Percentiles rank a stretch among this genome's conserved stretches.
Evolutionary conservation across 1,140 invertebrate species (phyloP).

Genomic region (Drosophila tristis): DNA sequence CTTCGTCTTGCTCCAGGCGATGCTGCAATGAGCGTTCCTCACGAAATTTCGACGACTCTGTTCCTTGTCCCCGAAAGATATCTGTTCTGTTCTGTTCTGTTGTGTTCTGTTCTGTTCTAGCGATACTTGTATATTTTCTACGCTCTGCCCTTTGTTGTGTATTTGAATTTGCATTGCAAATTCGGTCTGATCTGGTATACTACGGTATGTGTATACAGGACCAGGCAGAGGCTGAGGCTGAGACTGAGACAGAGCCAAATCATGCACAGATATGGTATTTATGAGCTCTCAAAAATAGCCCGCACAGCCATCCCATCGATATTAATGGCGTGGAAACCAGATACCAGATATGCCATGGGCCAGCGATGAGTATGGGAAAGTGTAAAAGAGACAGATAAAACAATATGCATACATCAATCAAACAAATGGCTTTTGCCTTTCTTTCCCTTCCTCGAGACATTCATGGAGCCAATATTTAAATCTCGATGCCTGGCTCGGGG

Average conservation of each 20-base stretch:
- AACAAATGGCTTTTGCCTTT: conserved; percentile 48
- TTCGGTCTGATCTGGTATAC: conserved; percentile 20
- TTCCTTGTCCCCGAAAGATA: too few species aligned
- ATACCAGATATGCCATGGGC: conserved; percentile 48
- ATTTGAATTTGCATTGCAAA: conserved; percentile 62
- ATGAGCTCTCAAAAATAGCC: conserved; percentile 61
- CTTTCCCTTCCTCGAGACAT: conserved; percentile 9
- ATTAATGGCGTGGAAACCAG: conserved; percentile 55
- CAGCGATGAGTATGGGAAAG: conserved; percentile 44
- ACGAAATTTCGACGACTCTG: conserved; percentile 20
- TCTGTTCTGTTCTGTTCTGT: conserved; percentile 3
- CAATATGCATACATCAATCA: conserved; percentile 56
- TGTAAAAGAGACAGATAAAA: conserved; percentile 60
- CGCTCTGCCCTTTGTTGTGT: conserved; percentile 29
- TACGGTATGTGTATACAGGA: conserved; percentile 5
- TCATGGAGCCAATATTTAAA: conserved; percentile 30
- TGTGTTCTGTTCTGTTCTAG: conserved; percentile 24
- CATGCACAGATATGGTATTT: conserved; percentile 53
- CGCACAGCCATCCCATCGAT: conserved; percentile 28
- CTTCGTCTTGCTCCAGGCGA: conserved; percentile 11
- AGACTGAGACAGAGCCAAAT: neutral
- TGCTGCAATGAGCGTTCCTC: conserved; percentile 10
- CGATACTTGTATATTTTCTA: neutral
- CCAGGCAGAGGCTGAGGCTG: too few species aligned
- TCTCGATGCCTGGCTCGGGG: conserved; percentile 6